Percentiles rank a stretch among this genome's conserved stretches.
phyloP scores from a whole-genome alignment of 2,888 invertebrate species.

The Mimas tiliae region DNA sequence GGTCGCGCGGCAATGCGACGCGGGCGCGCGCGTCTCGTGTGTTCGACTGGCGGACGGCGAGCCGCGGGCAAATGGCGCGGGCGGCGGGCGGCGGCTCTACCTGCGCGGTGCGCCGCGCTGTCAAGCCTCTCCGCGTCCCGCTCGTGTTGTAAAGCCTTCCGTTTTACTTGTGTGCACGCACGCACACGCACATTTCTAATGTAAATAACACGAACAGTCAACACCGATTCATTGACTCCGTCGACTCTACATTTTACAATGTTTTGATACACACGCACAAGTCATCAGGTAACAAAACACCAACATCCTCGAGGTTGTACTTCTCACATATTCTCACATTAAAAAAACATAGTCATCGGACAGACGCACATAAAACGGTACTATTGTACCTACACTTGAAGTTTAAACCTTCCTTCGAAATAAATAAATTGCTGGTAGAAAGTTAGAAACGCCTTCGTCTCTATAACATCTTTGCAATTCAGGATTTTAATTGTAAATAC shows the following conservation, averaged over 20 bases:
- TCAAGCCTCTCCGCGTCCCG: slow-evolving; percentile 38
- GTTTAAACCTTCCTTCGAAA: no score
- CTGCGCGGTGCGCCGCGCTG: slow-evolving; percentile 61
- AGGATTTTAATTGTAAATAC: no score
- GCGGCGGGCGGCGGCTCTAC: slow-evolving; percentile 46
- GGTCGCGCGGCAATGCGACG: slow-evolving; percentile 51
- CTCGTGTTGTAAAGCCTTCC: slow-evolving; percentile 64
- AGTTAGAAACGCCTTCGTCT: no score
- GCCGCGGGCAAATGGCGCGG: slow-evolving; percentile 37
- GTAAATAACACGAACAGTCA: slow-evolving; percentile 22
- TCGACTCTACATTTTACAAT: slow-evolving; percentile 14
- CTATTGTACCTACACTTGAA: no score
- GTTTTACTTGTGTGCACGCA: slow-evolving; percentile 54
- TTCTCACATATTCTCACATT: background rate
- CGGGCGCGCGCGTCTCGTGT: slow-evolving; percentile 71
- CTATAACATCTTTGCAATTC: no score
- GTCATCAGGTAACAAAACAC: slow-evolving; percentile 24
- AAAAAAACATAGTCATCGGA: background rate
- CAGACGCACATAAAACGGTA: background rate
- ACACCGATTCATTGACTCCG: slow-evolving; percentile 44
- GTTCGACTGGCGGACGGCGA: slow-evolving; percentile 61
- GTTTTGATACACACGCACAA: slow-evolving; percentile 15
- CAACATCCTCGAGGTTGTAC: background rate
- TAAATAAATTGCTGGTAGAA: no score
- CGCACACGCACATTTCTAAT: slow-evolving; percentile 29